Base-by-base conservation (phyloP, 1,140 invertebrate species). In the Chironomus tepperi region DNA sequence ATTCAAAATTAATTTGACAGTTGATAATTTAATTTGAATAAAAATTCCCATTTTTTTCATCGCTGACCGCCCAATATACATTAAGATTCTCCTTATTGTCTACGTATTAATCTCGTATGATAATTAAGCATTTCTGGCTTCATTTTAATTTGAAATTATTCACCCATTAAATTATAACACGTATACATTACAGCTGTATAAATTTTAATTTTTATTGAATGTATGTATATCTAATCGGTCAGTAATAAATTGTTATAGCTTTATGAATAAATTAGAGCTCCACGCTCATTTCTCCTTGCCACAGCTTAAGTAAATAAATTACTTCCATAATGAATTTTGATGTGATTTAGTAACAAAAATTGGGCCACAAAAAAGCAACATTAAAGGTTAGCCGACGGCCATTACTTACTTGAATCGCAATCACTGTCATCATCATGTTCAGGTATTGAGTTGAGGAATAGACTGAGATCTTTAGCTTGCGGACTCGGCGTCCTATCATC, bases 91-190 rank as follows among this genome's bases (percentile, higher is more conserved):
- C 24, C 24, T 34, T 34, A 34, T n/a, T 2, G 24, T 34, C 24
- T 57, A 57, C 1, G 47, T n/a, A 57, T 57, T 57, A 70, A 70
- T 70, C 19, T 70, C 65, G 18, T 70, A 70, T 70, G 16, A 21
- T 70, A 70, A 70, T 70, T 70, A 70, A 70, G 65, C 65, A 70
- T 70, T 70, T 57, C 47, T n/a, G 47, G 18, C 18, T 70, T 70
- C 65, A 70, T 70, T 70, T 70, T 70, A 70, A 70, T 70, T 70
- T 21, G 65, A 70, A 70, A 70, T 70, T 70, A 70, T 70, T 70
- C 65, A 70, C 65, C 65, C 65, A 70, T 70, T 70, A 70, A 70
- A 70, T 70, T 70, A 70, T 70, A 70, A 70, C 65, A 70, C 65
- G 65, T 70, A 18, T 18, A 70, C 8, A 57, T 57, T 12, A 34